Conservation (phyloP, 2,888 invertebrate genomes). For the Meliscaeva auricollis region DNA sequence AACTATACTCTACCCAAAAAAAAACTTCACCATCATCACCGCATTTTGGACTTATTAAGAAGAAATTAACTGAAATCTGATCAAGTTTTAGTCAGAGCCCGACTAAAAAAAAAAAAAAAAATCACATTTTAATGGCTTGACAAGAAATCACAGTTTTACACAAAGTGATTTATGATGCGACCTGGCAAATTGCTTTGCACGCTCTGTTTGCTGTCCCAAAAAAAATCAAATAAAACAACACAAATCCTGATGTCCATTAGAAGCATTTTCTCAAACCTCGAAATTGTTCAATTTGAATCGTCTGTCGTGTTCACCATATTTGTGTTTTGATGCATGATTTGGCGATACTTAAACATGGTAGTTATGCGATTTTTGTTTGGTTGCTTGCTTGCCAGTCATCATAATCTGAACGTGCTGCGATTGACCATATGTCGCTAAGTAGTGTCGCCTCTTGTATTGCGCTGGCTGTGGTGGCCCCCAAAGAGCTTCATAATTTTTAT, state of each 20-base stretch:
- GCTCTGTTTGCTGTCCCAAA: conserved; percentile 20
- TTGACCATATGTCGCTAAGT: conserved; percentile 59
- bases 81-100: conserved; percentile 23
- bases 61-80: conserved; percentile 39
- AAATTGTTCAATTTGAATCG: conserved; percentile 46
- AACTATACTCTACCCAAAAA: neutral
- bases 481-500: conserved; percentile 63
- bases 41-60: conserved; percentile 14
- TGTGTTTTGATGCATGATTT: conserved; percentile 11
- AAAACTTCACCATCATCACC: neutral
- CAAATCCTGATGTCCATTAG: conserved; percentile 48
- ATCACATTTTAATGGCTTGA: conserved; percentile 15
- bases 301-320: conserved; percentile 33
- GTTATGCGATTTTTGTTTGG: conserved; percentile 33
- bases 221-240: conserved; percentile 37
- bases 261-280: conserved; percentile 31
- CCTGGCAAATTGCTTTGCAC: conserved; percentile 67
- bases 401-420: conserved; percentile 11
- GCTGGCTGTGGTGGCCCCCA: conserved; percentile 11
- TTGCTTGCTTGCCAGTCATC: too few relatives aligned
- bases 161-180: conserved; percentile 61
- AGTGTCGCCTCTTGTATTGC: conserved; percentile 47
- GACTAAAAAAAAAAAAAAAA: too few relatives aligned
- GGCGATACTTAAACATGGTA: conserved; percentile 22
- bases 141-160: conserved; percentile 46